Evolutionary conservation across 2,888 invertebrate genomes (phyloP).

Genomic region (Unio delphinus): DNA sequence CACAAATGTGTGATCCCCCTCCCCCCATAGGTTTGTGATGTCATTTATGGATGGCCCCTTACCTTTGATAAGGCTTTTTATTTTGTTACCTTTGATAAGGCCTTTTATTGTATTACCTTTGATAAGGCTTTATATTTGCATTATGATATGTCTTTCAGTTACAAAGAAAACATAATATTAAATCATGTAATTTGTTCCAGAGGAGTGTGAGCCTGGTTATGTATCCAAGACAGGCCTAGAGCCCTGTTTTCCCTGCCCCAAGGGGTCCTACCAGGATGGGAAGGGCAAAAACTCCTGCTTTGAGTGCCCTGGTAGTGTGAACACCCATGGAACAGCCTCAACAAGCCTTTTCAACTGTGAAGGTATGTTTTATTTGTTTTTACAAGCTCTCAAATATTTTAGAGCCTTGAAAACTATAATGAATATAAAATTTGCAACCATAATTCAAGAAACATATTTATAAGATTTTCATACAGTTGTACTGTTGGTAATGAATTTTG

Average conservation of each 20-base stretch:
- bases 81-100: too few relatives aligned
- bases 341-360: constrained; percentile 57
- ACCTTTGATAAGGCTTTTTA: too few relatives aligned
- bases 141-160: too few relatives aligned
- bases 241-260: constrained; percentile 76
- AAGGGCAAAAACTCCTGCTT: constrained; percentile 68
- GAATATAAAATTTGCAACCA: not conserved
- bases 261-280: constrained; percentile 71
- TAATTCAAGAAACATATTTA: not conserved
- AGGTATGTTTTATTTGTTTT: constrained; percentile 31
- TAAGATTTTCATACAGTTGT: not conserved
- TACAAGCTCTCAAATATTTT: too few relatives aligned
- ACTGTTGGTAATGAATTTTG: not conserved
- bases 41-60: too few relatives aligned
- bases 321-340: constrained; percentile 53
- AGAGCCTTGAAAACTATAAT: too few relatives aligned
- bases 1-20: too few relatives aligned
- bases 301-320: constrained; percentile 70
- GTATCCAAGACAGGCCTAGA: constrained; percentile 74
- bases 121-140: too few relatives aligned
- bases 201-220: constrained; percentile 76
- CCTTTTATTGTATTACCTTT: too few relatives aligned
- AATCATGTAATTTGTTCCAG: constrained; percentile 64
- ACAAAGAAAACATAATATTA: not conserved
- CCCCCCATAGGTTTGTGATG: too few relatives aligned